Evolutionary conservation across 2,113 vertebrate genomes (phyloP).

Genomic region (Solea solea): DNA sequence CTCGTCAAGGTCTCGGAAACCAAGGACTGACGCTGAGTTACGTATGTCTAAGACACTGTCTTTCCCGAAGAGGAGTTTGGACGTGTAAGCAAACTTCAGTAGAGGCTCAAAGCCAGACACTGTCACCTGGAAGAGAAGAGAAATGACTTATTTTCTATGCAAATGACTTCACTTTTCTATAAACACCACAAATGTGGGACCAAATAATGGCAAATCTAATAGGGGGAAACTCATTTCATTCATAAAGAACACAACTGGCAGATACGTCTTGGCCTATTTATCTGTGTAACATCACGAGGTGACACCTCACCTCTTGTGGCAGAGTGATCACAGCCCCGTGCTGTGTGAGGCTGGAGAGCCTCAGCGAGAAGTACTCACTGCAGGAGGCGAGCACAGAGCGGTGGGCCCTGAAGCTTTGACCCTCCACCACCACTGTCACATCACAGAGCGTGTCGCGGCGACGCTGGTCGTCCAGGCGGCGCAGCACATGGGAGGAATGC

Average conservation of each 20-base stretch:
- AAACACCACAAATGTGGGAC: no score
- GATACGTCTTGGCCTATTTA: no score
- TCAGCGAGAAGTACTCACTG: constrained; percentile 89
- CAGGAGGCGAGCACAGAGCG: constrained; percentile 91
- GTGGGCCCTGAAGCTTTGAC: constrained; percentile 90
- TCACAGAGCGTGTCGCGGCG: constrained; percentile 79
- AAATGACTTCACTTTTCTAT: background rate
- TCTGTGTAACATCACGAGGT: background rate
- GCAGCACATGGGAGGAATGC: constrained; percentile 79
- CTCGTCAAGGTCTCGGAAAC: constrained; percentile 89
- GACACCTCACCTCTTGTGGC: constrained; percentile 87
- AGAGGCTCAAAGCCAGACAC: constrained; percentile 91
- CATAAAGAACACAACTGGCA: no score
- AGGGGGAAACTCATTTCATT: no score
- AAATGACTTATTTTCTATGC: background rate
- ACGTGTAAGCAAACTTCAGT: constrained; percentile 94
- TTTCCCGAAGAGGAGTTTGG: constrained; percentile 90
- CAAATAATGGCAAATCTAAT: no score
- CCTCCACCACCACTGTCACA: constrained; percentile 89
- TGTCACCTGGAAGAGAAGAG: constrained; percentile 83
- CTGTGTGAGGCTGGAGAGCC: constrained; percentile 79
- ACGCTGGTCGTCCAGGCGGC: constrained; percentile 80
- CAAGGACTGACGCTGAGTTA: constrained; percentile 86
- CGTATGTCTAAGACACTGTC: constrained; percentile 90
- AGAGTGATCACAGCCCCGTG: constrained; percentile 82